Percentiles rank a stretch among this genome's conserved stretches.
Conservation (phyloP, 2,888 invertebrate genomes). For the Lasioglossum calceatum region DNA sequence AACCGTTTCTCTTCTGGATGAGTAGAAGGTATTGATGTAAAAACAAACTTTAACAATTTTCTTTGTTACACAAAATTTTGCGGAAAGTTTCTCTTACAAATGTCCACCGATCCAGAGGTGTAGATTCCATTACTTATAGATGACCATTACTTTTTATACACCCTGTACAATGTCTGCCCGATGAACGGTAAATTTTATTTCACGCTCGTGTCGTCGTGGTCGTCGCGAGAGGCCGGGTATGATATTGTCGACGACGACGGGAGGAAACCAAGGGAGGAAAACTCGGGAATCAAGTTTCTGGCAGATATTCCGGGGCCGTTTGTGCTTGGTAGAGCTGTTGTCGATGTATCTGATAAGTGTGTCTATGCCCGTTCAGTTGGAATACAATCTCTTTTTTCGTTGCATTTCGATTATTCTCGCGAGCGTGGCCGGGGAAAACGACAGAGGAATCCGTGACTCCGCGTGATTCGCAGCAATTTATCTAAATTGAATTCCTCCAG, state of each 20-base stretch:
- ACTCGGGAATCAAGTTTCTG: constrained; percentile 13
- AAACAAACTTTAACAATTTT: too few species aligned
- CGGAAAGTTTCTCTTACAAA: too few species aligned
- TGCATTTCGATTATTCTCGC: constrained; percentile 5
- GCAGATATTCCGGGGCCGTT: constrained; percentile 10
- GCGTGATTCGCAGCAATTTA: neutral
- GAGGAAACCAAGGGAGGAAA: constrained; percentile 17
- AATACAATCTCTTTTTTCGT: neutral
- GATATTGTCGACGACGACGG: constrained; percentile 18
- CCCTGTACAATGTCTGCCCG: neutral
- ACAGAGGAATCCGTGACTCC: neutral
- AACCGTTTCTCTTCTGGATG: too few species aligned
- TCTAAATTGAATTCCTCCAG: neutral
- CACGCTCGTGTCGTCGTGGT: constrained; percentile 25
- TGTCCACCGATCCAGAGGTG: too few species aligned
- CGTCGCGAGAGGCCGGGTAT: neutral
- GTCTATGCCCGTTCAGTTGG: neutral
- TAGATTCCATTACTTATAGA: too few species aligned
- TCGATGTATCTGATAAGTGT: constrained; percentile 2
- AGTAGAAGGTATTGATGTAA: too few species aligned
- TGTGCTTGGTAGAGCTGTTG: neutral
- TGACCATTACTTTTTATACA: too few species aligned
- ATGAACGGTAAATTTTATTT: constrained; percentile 41
- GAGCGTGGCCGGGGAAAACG: neutral
- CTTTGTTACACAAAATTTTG: too few species aligned